Evolutionary conservation across 2,113 vertebrate genomes (phyloP), one percentile per base, ranked within the genome.

Genomic region (Phaethornis superciliosus): DNA sequence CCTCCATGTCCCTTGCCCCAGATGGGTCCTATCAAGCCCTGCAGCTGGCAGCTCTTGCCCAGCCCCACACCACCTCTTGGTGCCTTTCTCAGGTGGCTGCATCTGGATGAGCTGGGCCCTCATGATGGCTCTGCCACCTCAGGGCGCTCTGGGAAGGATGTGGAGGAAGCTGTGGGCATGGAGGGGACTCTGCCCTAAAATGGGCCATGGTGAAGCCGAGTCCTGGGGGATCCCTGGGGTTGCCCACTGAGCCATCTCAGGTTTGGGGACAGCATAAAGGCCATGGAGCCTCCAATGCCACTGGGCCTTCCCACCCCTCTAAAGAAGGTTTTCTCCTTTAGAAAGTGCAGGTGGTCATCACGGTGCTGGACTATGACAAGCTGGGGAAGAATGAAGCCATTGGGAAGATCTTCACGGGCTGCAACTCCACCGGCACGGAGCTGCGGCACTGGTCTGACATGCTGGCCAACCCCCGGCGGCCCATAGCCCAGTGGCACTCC

Each of bases 381-480:
- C 98, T 99, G 90, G 99, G 99, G 85, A 99, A 99, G 97, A 99
- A 99, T 1, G 99, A 99, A 46, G 99, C 99, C 97, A 99, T 99
- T 0, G 99, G 99, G 58, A 99, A 99, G 98, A 98, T 99, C 97
- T 99, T 98, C 84, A 99, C 99, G 10, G 99, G 99, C 94, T 98
- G 97, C 97, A 99, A 98, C n/a, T 88, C 98, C 79, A 98, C 98
- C 0, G 99, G 99, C 95, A 99, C 99, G 1, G 99, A 99, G 98
- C 98, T 99, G 72, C 98, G 99, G 97, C 99, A 99, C 98, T 99
- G 99, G 99, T 99, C 99, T 0, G 99, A 99, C 98, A 99, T 99
- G 99, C 97, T 99, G 98, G 98, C 99, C 86, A 99, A 99, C 96
- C 99, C 99, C 10, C 98, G 99, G 28, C 98, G 99, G 95, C 99